Conservation (phyloP, 2,797 vertebrate species). For the Simalia tracyae region DNA sequence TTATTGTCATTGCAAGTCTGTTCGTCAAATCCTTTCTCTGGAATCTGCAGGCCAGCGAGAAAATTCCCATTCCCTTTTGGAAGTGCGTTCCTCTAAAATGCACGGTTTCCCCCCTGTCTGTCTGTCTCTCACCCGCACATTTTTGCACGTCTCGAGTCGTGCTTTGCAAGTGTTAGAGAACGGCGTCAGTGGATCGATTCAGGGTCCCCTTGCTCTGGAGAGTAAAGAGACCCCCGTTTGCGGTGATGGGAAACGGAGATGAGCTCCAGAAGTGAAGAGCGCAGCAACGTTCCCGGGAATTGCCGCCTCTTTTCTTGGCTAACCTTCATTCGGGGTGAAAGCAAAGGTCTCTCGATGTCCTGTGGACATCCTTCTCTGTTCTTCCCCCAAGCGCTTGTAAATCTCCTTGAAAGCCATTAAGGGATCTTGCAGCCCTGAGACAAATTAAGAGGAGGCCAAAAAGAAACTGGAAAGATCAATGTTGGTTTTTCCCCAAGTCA, state of each 20-base stretch:
- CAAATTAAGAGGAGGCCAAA: conserved; percentile 43
- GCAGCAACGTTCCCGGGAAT: no score
- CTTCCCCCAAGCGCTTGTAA: not conserved
- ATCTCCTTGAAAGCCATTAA: conserved; percentile 46
- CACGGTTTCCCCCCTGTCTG: not conserved
- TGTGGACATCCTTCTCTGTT: not conserved
- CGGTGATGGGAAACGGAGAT: not conserved
- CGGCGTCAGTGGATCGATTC: not conserved
- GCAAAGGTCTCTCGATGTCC: not conserved
- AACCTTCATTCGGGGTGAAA: not conserved
- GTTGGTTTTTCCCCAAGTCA: conserved; percentile 55
- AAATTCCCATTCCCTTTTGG: not conserved
- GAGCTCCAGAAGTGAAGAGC: not conserved
- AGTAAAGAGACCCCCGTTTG: not conserved
- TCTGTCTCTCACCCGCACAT: not conserved
- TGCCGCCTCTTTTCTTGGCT: no score
- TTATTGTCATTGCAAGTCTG: not conserved
- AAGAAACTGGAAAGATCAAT: conserved; percentile 51
- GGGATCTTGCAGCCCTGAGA: not conserved
- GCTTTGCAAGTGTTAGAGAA: not conserved
- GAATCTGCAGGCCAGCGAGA: not conserved
- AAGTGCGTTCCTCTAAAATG: not conserved
- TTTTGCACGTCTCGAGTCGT: not conserved
- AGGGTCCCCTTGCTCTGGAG: not conserved
- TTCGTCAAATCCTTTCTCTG: not conserved